Conservation (phyloP, 53 echinoderm and acorn worm species). For the Hippasteria phrygiana region DNA sequence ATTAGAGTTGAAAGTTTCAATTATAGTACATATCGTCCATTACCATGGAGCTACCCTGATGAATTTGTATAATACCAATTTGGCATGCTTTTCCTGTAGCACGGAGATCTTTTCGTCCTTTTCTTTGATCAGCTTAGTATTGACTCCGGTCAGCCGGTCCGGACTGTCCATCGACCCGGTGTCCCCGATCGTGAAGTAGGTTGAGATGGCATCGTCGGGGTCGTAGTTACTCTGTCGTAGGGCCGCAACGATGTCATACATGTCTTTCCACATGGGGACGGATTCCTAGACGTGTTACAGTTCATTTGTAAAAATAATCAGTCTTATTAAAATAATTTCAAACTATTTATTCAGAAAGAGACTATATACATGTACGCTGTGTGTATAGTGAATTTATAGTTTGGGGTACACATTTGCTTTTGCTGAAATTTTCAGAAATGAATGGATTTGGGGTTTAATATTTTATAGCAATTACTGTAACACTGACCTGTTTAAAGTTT, state of each 20-base stretch:
- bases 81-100: slow-evolving; percentile 81
- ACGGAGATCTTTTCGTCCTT: slow-evolving; percentile 86
- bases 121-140: slow-evolving; percentile 84
- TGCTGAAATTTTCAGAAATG: too few species aligned
- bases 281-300: slow-evolving; percentile 63
- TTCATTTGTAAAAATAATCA: too few species aligned
- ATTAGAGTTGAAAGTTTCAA: too few species aligned
- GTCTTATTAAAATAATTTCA: too few species aligned
- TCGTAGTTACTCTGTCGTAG: slow-evolving; percentile 96
- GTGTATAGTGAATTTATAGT: too few species aligned
- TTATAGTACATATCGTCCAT: too few species aligned
- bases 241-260: slow-evolving; percentile 90
- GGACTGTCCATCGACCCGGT: slow-evolving; percentile 89
- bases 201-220: slow-evolving; percentile 81
- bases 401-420: too few species aligned
- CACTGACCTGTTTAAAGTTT: too few species aligned
- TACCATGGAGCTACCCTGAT: background rate
- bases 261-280: slow-evolving; percentile 86
- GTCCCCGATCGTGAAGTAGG: slow-evolving; percentile 87
- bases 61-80: slow-evolving; percentile 50
- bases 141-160: slow-evolving; percentile 79
- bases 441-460: too few species aligned
- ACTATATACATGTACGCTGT: too few species aligned
- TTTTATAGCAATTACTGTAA: too few species aligned
- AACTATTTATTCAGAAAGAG: too few species aligned